Evolutionary conservation across 2,113 vertebrate genomes (phyloP), one percentile per base, ranked within the genome.

Genomic region (Elaphurus davidianus): DNA sequence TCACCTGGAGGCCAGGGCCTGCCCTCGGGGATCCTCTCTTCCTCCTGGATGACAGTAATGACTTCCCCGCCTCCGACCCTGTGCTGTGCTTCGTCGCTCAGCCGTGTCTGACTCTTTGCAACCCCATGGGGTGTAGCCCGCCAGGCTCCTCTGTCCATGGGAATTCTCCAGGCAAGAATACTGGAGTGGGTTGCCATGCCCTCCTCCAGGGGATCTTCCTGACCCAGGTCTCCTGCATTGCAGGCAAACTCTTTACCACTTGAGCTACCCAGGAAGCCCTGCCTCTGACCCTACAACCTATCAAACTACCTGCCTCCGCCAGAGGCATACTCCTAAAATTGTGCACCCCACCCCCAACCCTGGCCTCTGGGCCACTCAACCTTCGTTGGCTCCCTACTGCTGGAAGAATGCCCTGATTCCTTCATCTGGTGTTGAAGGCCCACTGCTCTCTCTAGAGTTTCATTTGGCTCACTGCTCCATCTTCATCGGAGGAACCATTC

Each of bases 401-500:
- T 16, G 0, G 1, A n/a, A 55, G 36, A 11, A 45, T 1, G 12
- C 3, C 33, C 55, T 5, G 5, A 43, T 17, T 43, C 76, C 86
- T 79, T 50, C 16, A 2, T 52, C 52, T 19, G 28, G 25, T 30
- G 52, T 4, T 27, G 81, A 54, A 25, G 45, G 16, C 27, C 54
- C 43, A 1, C 47, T 23, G 0, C 45, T 23, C 27, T 54, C 47
- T n/a, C 7, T 13, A 17, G 2, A 27, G 36, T n/a, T 50, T 16
- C 55, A 43, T 45, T 13, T 6, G 19, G 11, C 27, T 59, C 10
- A 16, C 55, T 25, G 25, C 28, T 71, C 6, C 43, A 33, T 36
- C 28, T 71, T 5, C 43, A 36, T 36, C 2, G 0, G 7, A 81
- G 15, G 28, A 50, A 7, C 2, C 0, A 2, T 30, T 5, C 54